Evolutionary conservation across 2,888 invertebrate species (phyloP), one percentile per base, ranked within the genome.

Genomic region (Zaprionus obscuricornis): DNA sequence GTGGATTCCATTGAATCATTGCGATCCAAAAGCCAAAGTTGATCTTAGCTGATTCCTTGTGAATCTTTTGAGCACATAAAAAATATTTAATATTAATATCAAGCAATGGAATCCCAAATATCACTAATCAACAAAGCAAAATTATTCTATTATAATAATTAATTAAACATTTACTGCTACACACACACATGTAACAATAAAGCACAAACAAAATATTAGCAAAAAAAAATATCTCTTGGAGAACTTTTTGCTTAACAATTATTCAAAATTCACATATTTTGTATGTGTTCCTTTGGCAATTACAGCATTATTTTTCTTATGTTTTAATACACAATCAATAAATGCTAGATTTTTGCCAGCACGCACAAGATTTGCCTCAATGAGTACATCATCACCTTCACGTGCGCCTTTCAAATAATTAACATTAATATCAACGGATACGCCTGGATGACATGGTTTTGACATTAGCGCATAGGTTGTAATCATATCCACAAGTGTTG

Each of bases 261-360:
- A 56, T 62, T 69, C 45, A 37, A 85, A 75, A n/a, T 83, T 87
- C 0, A 93, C 87, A 87, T 92, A 96, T 89, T 97, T 97, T 0
- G 96, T 96, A 87, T 98, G 97, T 59, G 93, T 92, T 34, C 96
- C 97, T 57, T 93, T 94, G 5, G 96, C 97, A 46, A 98, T 88
- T 1, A 97, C 74, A 36, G 92, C 91, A 51, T 95, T 94, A 46
- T 93, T 94, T 11, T 92, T 91, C 89, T 96, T 96, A 67, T 95
- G 94, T 45, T 92, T 92, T 1, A 98, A 92, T 75, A 95, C 93
- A n/a, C 96, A 95, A 76, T 94, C 93, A 5, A 97, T 91, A 87
- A 95, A 97, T 0, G 96, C 97, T 52, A 97, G 89, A 26, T 92
- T 94, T 76, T 93, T 94, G 1, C 97, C 97, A 33, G 92, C 91